Percentiles rank a stretch among this genome's conserved stretches.
These are phyloP conservation scores for Oophaga sylvatica DNA, from an alignment of 2,797 vertebrate genomes.

Conservation along the genomic window DNA sequence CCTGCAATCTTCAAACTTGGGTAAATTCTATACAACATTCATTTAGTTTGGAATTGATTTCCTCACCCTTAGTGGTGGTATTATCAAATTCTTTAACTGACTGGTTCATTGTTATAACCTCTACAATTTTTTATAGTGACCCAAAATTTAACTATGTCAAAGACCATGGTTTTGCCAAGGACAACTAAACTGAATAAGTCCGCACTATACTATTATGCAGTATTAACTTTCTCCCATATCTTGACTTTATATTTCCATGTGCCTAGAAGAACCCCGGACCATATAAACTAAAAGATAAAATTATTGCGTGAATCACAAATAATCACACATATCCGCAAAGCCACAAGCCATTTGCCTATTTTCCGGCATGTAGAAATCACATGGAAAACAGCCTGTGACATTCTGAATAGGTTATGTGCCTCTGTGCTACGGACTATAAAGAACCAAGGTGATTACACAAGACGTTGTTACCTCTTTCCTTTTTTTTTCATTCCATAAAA, in stretches of 20 bases:
- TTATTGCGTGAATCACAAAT: neutral
- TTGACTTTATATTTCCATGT: neutral
- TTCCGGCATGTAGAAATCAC: slow-evolving; percentile 5
- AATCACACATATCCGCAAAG: neutral
- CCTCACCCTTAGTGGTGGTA: no score
- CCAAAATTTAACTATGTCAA: neutral
- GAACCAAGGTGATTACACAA: slow-evolving; percentile 29
- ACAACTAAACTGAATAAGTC: neutral
- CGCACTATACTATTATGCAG: neutral
- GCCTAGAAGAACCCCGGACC: neutral
- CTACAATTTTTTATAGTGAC: neutral
- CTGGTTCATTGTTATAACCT: no score
- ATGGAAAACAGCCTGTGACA: slow-evolving; percentile 25
- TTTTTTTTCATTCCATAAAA: slow-evolving; percentile 16
- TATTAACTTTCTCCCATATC: neutral
- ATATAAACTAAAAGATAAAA: slow-evolving; percentile 6
- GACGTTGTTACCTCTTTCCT: neutral
- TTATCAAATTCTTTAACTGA: no score
- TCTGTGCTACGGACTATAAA: slow-evolving; percentile 10
- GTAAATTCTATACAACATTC: no score
- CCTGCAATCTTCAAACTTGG: no score
- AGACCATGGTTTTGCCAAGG: neutral
- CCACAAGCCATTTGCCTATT: slow-evolving; percentile 4
- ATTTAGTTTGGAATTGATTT: no score
- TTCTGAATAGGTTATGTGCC: slow-evolving; percentile 2